These are phyloP conservation scores for Coreoperca whiteheadi DNA, from an alignment of 2,113 vertebrate genomes.

Conservation along the genomic window DNA sequence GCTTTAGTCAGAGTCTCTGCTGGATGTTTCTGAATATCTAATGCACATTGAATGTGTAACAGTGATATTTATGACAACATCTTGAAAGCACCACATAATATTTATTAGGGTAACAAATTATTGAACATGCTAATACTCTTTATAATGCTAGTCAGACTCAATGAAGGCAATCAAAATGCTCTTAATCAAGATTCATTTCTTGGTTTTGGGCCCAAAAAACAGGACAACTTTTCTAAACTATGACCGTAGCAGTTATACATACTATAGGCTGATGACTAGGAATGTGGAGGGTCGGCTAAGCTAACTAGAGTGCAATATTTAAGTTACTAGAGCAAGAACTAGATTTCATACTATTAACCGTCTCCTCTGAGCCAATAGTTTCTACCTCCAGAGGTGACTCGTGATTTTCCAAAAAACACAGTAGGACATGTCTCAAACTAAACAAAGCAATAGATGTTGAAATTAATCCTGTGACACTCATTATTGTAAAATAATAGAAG, in stretches of 20 bases:
- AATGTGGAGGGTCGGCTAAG: neutral
- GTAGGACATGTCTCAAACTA: neutral
- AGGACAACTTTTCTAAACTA: neutral
- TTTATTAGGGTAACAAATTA: neutral
- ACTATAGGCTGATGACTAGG: neutral
- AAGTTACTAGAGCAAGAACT: neutral
- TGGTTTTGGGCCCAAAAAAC: neutral
- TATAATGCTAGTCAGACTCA: neutral
- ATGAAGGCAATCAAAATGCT: neutral
- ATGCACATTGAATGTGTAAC: neutral
- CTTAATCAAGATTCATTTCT: neutral
- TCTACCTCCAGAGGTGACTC: too few species aligned
- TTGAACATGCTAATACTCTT: neutral
- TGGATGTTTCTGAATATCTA: neutral
- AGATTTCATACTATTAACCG: neutral
- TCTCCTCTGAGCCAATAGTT: neutral
- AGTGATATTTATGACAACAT: neutral
- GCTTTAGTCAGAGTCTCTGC: neutral
- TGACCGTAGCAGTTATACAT: neutral
- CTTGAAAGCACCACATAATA: neutral
- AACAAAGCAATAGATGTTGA: constrained; percentile 12
- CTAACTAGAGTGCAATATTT: neutral
- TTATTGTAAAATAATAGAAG: too few species aligned
- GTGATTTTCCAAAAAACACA: neutral
- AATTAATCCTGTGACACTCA: neutral